A percentile compares a stretch with the other conserved stretches of the same genome.
These are phyloP conservation scores for Odocoileus hemionus DNA, from an alignment of 2,113 vertebrate species.

Conservation along the genomic window DNA sequence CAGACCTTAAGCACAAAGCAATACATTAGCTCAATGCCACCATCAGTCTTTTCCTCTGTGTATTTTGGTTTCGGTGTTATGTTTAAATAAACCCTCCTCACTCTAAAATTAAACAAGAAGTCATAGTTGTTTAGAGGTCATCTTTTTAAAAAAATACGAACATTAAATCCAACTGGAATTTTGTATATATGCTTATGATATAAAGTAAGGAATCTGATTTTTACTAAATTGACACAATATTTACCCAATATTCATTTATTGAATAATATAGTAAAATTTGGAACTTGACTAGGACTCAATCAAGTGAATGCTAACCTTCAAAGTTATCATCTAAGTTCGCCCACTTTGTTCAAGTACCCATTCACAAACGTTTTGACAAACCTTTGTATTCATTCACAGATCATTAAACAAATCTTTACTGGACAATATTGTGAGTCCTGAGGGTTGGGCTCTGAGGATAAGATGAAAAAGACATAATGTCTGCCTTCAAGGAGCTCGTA, in stretches of 20 bases:
- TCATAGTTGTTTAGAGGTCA: background rate
- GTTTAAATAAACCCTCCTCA: background rate
- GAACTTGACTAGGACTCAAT: background rate
- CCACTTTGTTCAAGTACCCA: background rate
- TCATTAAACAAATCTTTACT: background rate
- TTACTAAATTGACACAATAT: background rate
- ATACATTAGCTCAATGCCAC: background rate
- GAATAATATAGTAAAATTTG: background rate
- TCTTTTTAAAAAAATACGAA: background rate
- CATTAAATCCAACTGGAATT: background rate
- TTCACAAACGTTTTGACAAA: background rate
- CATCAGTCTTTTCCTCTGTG: background rate
- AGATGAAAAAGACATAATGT: background rate
- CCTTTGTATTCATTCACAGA: background rate
- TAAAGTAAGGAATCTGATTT: background rate
- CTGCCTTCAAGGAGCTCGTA: background rate
- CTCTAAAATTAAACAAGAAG: background rate
- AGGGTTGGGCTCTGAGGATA: background rate
- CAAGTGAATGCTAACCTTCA: background rate
- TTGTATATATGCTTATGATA: background rate
- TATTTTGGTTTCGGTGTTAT: background rate
- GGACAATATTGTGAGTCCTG: background rate
- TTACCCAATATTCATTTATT: background rate
- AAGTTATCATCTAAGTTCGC: background rate
- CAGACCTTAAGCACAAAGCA: background rate